A percentile compares a stretch with the other conserved stretches of the same genome.
Evolutionary conservation across 2,797 vertebrate genomes (phyloP).

Genomic region (Antrozous pallidus): DNA sequence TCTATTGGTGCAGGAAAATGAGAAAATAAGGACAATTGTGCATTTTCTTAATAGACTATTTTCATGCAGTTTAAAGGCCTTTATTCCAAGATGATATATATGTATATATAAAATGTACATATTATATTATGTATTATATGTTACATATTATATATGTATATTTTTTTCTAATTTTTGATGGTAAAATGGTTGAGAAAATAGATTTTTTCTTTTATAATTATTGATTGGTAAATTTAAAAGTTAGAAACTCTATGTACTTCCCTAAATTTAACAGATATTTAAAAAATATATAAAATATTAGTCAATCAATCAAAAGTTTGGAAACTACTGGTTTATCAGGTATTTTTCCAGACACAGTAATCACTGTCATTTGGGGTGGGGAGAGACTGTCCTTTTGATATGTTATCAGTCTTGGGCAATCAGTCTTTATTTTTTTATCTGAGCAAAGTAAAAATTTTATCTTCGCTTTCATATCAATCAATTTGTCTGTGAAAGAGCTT

Average conservation of each 20-base stretch:
- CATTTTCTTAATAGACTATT: constrained; percentile 28
- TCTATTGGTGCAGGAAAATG: neutral
- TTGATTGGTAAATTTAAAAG: constrained; percentile 31
- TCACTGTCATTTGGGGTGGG: neutral
- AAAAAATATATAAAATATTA: neutral
- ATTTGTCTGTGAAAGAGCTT: constrained; percentile 28
- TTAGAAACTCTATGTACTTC: neutral
- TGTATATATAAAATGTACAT: neutral
- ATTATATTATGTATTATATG: too few relatives aligned
- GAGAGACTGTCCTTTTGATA: constrained; percentile 24
- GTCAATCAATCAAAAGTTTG: constrained; percentile 8
- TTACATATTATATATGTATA: neutral
- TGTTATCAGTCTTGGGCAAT: constrained; percentile 14
- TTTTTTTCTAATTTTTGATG: neutral
- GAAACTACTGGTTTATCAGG: neutral
- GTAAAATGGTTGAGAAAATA: neutral
- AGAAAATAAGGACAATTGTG: neutral
- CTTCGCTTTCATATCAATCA: constrained; percentile 54
- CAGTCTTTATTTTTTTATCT: constrained; percentile 62
- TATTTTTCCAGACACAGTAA: constrained; percentile 23
- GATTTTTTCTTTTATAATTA: constrained; percentile 20
- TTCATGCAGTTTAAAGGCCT: neutral
- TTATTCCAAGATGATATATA: neutral
- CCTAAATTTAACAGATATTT: neutral
- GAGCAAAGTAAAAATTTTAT: constrained; percentile 59